Base-by-base conservation (phyloP, 2,113 vertebrate species). In the Camarhynchus parvulus region DNA sequence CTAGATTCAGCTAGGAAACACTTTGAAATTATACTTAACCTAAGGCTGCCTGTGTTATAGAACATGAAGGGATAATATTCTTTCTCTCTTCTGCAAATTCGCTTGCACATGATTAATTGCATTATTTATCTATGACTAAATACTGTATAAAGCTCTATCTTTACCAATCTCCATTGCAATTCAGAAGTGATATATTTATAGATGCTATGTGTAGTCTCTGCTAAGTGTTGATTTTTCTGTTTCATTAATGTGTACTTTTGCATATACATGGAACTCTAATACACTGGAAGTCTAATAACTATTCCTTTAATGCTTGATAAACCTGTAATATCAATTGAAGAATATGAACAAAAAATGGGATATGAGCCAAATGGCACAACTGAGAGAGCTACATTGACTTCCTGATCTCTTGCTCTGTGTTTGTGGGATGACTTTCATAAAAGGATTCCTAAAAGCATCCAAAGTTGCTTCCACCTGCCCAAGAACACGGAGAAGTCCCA, bases 11-110 rank as follows among this genome's bases (percentile, higher is more conserved):
- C 87, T 96, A 95, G 95, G 74, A 95, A 89, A 46, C 22, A 91
- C 95, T 97, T 96, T 94, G 95, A 97, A 97, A 97, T 94, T 4
- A 62, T 94, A 69, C 89, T 97, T 97, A 96, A 97, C 93, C 89
- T 92, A 82, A 96, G 89, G 84, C 77, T 97, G 83, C 83, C 49
- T 92, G 46, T 82, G n/a, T 89, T 96, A 74, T 37, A 86, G 88
- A 96, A 92, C 61, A 64, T 13, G 50, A 97, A 96, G 87, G 74
- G 84, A 74, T 95, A 78, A 89, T 87, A 66, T 50, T 88, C 35
- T 61, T 42, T 84, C 16, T 89, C 49, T 84, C 15, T 87, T 41
- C 53, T 89, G 77, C n/a, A n/a, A 72, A 79, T 86, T 92, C 67
- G 31, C 25, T 21, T 68, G 15, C 47, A 76, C 7, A 1, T 73